Evolutionary conservation across 2,113 vertebrate species (phyloP).

Genomic region (Sitta europaea): DNA sequence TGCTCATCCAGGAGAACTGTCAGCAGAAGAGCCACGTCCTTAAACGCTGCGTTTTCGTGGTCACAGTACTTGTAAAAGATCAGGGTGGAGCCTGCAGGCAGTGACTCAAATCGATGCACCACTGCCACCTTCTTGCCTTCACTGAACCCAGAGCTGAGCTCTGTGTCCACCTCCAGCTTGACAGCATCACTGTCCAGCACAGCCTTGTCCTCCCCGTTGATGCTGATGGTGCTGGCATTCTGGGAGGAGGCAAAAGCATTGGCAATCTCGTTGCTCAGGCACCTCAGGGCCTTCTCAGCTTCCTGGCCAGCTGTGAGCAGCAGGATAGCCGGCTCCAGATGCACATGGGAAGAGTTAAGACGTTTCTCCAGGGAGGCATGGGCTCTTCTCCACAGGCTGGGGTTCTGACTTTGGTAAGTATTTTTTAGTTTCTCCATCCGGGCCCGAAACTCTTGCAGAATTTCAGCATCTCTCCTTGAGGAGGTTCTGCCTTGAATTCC

Average conservation of each 20-base stretch:
- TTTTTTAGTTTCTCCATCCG: slow-evolving; percentile 70
- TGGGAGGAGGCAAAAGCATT: slow-evolving; percentile 77
- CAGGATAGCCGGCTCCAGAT: slow-evolving; percentile 84
- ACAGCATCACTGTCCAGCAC: slow-evolving; percentile 78
- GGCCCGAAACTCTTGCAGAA: slow-evolving; percentile 63
- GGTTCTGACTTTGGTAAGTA: slow-evolving; percentile 80
- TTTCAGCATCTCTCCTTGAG: slow-evolving; percentile 4
- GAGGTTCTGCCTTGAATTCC: not conserved
- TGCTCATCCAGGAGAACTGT: slow-evolving; percentile 83
- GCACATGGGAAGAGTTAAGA: slow-evolving; percentile 71
- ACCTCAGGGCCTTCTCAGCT: slow-evolving; percentile 80
- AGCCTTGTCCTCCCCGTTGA: slow-evolving; percentile 77
- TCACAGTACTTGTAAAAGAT: slow-evolving; percentile 99
- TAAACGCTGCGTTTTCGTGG: slow-evolving; percentile 91
- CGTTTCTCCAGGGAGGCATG: slow-evolving; percentile 76
- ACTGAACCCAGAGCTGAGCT: slow-evolving; percentile 78
- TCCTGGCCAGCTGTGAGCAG: slow-evolving; percentile 82
- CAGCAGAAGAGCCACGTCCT: slow-evolving; percentile 83
- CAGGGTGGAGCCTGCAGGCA: slow-evolving; percentile 88
- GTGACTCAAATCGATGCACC: slow-evolving; percentile 86
- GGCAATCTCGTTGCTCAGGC: slow-evolving; percentile 82
- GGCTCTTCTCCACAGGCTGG: slow-evolving; percentile 82
- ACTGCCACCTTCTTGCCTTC: slow-evolving; percentile 82
- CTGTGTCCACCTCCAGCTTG: slow-evolving; percentile 83
- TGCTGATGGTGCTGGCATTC: slow-evolving; percentile 76